phyloP scores from a whole-genome alignment of 2,113 vertebrate genomes.

The Carlito syrichta region DNA sequence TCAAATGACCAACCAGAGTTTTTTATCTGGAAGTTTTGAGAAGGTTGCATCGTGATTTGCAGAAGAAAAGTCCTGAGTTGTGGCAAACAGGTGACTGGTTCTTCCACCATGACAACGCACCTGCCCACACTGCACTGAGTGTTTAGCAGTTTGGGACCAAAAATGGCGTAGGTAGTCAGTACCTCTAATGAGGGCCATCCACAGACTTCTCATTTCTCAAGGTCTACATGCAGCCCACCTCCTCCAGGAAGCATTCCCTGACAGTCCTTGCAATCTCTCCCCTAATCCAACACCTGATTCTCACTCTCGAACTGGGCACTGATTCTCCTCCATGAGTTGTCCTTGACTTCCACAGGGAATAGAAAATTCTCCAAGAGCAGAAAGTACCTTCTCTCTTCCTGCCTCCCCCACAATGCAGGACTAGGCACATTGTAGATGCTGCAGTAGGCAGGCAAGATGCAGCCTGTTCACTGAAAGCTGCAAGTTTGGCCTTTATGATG shows the following conservation, averaged over 20 bases:
- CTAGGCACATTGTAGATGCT: neutral
- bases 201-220: neutral
- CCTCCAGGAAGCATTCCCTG: neutral
- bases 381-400: neutral
- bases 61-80: too few species aligned
- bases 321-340: neutral
- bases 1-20: too few species aligned
- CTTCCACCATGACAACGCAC: too few species aligned
- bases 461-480: neutral
- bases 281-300: neutral
- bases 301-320: neutral
- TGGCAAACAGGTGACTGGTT: too few species aligned
- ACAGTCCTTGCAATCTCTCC: neutral
- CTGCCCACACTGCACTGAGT: too few species aligned
- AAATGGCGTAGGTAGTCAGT: too few species aligned
- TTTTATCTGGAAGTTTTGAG: too few species aligned
- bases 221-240: neutral
- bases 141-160: too few species aligned
- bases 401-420: neutral
- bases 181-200: fast-evolving
- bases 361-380: neutral
- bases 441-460: too few species aligned
- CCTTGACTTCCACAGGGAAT: neutral
- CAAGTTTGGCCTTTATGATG: neutral
- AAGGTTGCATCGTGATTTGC: too few species aligned